A percentile compares a stretch with the other conserved stretches of the same genome.
These are phyloP conservation scores for Pedionomus torquatus DNA, from an alignment of 2,113 vertebrate species.

Conservation along the genomic window DNA sequence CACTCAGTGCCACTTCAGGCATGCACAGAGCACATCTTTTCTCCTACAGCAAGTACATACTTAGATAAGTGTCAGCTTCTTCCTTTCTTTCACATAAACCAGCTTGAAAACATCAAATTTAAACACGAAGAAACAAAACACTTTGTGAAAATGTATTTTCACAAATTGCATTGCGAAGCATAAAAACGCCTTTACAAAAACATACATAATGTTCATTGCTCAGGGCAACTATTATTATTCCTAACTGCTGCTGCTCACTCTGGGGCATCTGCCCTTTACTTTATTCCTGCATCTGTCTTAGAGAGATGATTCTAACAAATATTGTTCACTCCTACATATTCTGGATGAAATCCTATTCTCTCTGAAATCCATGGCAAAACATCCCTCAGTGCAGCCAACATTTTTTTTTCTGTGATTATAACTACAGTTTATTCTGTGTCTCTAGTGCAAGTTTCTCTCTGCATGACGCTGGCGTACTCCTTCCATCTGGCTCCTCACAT, in stretches of 20 bases:
- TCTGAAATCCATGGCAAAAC: neutral
- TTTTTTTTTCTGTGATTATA: neutral
- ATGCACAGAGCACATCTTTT: neutral
- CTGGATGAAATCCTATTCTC: slow-evolving; percentile 1
- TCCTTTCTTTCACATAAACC: neutral
- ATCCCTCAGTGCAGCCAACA: neutral
- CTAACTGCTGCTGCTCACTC: neutral
- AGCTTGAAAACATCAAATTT: neutral
- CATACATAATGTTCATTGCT: neutral
- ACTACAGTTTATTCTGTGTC: neutral
- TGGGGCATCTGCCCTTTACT: neutral
- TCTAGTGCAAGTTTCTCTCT: slow-evolving; percentile 2
- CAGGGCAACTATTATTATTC: neutral
- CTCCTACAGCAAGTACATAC: neutral
- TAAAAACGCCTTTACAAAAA: neutral
- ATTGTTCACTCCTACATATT: neutral
- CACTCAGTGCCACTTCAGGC: neutral
- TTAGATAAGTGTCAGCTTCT: neutral
- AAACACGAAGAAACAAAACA: neutral
- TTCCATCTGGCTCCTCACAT: slow-evolving; percentile 28
- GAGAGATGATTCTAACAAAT: neutral
- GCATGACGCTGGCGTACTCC: neutral
- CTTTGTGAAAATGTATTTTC: neutral
- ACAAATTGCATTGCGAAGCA: neutral
- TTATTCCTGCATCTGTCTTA: neutral